phyloP scores from a whole-genome alignment of 2,797 vertebrate genomes.

The Siniperca obscura region DNA sequence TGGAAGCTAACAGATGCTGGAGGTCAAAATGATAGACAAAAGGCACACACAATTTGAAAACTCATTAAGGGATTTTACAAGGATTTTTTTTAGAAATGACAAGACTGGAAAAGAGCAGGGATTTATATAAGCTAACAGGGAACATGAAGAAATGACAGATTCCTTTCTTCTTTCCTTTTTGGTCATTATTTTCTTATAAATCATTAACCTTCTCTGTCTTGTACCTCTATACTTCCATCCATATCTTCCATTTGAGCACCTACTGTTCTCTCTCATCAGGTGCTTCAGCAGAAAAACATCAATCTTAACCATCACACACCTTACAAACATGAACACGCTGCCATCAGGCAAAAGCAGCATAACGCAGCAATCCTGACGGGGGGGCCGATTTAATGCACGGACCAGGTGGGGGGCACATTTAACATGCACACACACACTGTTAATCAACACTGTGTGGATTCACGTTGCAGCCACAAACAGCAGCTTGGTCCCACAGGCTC shows the following conservation, averaged over 20 bases:
- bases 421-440: conserved; percentile 49
- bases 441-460: conserved; percentile 43
- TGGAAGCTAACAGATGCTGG: conserved; percentile 18
- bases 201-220: background rate
- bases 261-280: conserved; percentile 5
- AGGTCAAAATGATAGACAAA: conserved; percentile 49
- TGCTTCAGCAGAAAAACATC: conserved; percentile 14
- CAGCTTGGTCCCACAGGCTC: conserved; percentile 46
- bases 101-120: conserved; percentile 1
- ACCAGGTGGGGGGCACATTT: conserved; percentile 38
- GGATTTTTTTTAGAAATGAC: conserved; percentile 24
- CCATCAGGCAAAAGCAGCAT: background rate
- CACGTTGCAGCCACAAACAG: conserved; percentile 33
- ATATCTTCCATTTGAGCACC: background rate
- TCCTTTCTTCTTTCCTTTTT: background rate
- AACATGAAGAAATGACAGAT: background rate
- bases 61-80: conserved; percentile 38
- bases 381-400: conserved; percentile 34
- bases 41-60: conserved; percentile 31
- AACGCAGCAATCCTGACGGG: conserved; percentile 7
- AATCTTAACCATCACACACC: background rate
- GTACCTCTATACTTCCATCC: background rate
- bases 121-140: background rate
- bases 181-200: background rate
- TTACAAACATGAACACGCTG: background rate